Evolutionary conservation across 2,888 invertebrate genomes (phyloP).

Genomic region (Deroplatys truncata): DNA sequence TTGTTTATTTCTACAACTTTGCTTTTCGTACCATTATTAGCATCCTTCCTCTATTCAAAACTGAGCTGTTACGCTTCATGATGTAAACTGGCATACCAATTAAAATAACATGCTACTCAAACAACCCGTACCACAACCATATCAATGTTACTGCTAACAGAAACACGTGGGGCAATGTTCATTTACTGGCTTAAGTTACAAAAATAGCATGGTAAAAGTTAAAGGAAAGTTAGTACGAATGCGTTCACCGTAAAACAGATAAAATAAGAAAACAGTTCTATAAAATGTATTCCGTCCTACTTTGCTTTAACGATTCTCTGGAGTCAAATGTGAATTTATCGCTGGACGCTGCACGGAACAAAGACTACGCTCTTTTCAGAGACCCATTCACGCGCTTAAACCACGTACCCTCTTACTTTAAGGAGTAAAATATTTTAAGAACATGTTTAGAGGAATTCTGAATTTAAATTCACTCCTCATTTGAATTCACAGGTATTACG

Average conservation of each 20-base stretch:
- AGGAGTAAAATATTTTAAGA: too few species aligned
- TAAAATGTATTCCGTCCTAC: not conserved
- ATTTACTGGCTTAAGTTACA: not conserved
- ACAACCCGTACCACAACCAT: not conserved
- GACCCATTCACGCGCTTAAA: too few species aligned
- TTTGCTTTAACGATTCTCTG: too few species aligned
- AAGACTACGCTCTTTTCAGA: too few species aligned
- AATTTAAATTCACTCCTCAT: too few species aligned
- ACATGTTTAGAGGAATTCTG: too few species aligned
- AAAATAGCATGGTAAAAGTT: not conserved
- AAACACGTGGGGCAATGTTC: not conserved
- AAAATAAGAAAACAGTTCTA: not conserved
- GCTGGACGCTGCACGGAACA: too few species aligned
- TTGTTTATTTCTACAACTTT: not conserved
- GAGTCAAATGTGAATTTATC: too few species aligned
- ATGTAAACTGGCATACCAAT: not conserved
- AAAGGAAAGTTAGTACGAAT: not conserved
- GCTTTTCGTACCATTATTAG: not conserved
- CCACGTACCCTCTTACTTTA: too few species aligned
- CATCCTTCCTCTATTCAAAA: not conserved
- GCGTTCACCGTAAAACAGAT: not conserved
- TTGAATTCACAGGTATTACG: too few species aligned
- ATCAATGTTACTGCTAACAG: not conserved
- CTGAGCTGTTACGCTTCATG: not conserved
- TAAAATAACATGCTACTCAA: not conserved